Conservation (phyloP, 2,888 invertebrate species). For the Cephalotes varians region DNA sequence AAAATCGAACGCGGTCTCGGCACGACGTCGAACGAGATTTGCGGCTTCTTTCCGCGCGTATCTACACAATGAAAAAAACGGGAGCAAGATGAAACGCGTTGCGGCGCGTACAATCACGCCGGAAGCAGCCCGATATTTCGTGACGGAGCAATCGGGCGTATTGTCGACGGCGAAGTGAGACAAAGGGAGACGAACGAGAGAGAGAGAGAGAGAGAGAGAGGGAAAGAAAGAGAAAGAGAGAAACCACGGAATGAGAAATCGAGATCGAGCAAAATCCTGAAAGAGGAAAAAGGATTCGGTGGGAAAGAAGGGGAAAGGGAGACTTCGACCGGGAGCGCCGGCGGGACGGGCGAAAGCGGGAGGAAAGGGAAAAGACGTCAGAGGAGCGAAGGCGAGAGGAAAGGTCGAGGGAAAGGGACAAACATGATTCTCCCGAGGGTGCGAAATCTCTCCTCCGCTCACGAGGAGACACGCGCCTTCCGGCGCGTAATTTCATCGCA, state of each 20-base stretch:
- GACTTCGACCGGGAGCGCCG: constrained; percentile 63
- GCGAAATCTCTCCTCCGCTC: constrained; percentile 22
- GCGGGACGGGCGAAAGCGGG: not conserved
- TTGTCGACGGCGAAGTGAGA: constrained; percentile 17
- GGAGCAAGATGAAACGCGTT: not conserved
- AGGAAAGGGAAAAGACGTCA: not conserved
- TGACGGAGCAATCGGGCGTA: constrained; percentile 27
- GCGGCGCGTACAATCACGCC: constrained; percentile 35
- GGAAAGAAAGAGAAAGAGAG: not conserved
- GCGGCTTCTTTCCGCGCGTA: not conserved
- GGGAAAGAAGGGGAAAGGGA: not conserved
- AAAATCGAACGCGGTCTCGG: not conserved
- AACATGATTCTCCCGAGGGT: constrained; percentile 40
- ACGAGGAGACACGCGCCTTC: not conserved
- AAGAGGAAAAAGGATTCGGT: not conserved
- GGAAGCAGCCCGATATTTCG: constrained; percentile 44
- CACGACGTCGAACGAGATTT: not conserved
- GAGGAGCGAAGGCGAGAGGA: too few species aligned
- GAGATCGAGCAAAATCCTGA: not conserved
- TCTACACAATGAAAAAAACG: not conserved
- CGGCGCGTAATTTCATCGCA: constrained; percentile 11
- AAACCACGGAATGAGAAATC: not conserved
- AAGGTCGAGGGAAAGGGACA: not conserved
- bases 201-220: not conserved
- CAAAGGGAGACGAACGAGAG: not conserved